Evolutionary conservation across 1,140 invertebrate species (phyloP), one percentile per base, ranked within the genome.

Genomic region (Drosophila elegans): DNA sequence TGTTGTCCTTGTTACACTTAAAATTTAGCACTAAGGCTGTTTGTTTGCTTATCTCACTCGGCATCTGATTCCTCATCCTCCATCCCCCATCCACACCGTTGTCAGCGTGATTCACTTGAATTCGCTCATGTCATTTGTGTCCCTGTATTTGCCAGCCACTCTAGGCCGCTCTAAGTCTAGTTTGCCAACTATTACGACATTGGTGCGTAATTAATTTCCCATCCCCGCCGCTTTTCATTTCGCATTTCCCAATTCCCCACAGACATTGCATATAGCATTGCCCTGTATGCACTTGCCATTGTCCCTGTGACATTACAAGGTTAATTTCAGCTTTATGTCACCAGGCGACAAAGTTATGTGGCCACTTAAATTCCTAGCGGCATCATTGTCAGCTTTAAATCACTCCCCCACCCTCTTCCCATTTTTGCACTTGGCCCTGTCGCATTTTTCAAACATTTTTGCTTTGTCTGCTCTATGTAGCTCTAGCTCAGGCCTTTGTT

Each of bases 1-100:
- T 84, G 84, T 89, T 89, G 80, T 90, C 85, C 85, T 84, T 90
- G 84, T 90, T 84, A 89, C 84, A 89, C 84, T 89, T 89, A 89
- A 89, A 89, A 89, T 80, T 84, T 89, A 89, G 88, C 84, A 89
- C 84, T 80, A 84, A 89, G 77, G 74, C 80, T 80, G 84, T 89
- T 88, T 88, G 77, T 89, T 90, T 88, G 84, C 76, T 72, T 88
- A 88, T 86, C 83, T 83, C 60, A 77, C 77, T 88, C 84, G 82
- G 56, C 63, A 72, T 88, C 69, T 76, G 79, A 76, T 86, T 53
- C 74, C 51, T 25, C 62, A 63, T 74, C 60, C 53, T 36, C 60
- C 75, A 21, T 21, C 16, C 16, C 51, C 32, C 62, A 63, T 74
- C 60, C 61, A 41, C 60, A 71, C 82, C 39, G 48, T 54, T 27